Percentiles rank a stretch among this genome's conserved stretches.
These are phyloP conservation scores for Pyrocephalus nanus DNA, from an alignment of 2,797 vertebrate genomes.

Conservation along the genomic window DNA sequence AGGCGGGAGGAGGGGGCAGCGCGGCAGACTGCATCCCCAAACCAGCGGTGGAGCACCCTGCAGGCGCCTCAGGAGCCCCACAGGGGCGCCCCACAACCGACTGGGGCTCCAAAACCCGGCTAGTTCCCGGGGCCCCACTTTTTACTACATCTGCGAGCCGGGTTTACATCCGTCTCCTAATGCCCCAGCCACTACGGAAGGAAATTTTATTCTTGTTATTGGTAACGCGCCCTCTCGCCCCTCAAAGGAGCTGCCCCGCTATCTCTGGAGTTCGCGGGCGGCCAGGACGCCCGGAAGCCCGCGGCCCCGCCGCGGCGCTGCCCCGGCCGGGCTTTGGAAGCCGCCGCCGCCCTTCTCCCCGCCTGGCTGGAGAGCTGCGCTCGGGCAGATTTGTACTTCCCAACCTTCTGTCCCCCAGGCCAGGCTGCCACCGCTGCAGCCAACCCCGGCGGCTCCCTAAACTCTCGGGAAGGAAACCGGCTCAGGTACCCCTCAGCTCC, in stretches of 20 bases:
- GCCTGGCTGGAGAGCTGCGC: neutral
- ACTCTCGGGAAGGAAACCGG: neutral
- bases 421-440: neutral
- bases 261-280: neutral
- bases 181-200: neutral
- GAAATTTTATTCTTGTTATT: neutral
- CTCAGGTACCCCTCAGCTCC: neutral
- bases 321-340: neutral
- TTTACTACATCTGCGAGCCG: neutral
- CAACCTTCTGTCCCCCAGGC: neutral
- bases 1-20: neutral
- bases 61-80: neutral
- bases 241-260: neutral
- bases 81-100: neutral
- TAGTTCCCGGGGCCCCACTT: neutral
- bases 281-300: neutral
- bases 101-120: neutral
- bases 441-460: neutral
- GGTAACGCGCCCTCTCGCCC: neutral
- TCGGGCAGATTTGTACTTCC: neutral
- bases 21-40: neutral
- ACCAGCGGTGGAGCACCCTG: neutral
- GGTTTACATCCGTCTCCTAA: neutral
- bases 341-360: neutral
- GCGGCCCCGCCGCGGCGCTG: neutral